Evolutionary conservation across 2,797 vertebrate genomes (phyloP).

Genomic region (Spinus olivaceus): DNA sequence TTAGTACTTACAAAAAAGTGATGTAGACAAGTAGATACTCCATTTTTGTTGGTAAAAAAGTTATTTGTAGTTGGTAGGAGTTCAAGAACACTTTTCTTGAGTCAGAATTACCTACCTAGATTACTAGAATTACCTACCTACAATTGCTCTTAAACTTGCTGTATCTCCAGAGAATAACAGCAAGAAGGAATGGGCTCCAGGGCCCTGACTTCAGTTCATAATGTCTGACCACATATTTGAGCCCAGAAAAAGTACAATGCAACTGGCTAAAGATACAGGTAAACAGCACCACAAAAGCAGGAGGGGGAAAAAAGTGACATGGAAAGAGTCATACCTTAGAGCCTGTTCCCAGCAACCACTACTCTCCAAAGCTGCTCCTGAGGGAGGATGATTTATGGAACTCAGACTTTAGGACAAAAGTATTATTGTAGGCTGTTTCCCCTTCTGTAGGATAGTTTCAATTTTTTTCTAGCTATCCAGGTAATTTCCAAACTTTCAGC

Average conservation of each 20-base stretch:
- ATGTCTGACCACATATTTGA: neutral
- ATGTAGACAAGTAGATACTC: neutral
- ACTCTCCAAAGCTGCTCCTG: neutral
- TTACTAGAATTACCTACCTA: neutral
- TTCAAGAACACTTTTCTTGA: neutral
- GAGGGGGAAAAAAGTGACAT: rapidly evolving
- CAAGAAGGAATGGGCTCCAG: neutral
- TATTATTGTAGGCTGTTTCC: neutral
- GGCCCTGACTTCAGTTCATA: neutral
- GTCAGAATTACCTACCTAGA: neutral
- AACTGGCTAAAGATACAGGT: neutral
- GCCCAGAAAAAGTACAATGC: neutral
- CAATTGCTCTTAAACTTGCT: neutral
- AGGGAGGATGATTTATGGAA: neutral
- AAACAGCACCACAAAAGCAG: neutral
- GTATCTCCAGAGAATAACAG: neutral
- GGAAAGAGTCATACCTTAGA: neutral
- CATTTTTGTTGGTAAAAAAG: neutral
- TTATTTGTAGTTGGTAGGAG: neutral
- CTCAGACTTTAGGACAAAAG: neutral
- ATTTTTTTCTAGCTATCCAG: neutral
- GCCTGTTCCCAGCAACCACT: neutral
- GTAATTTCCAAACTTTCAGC: neutral
- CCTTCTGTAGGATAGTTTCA: neutral
- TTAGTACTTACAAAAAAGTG: neutral